Percentiles rank a stretch among this genome's conserved stretches.
phyloP scores from a whole-genome alignment of 2,113 vertebrate species.

The Theristicus caerulescens region DNA sequence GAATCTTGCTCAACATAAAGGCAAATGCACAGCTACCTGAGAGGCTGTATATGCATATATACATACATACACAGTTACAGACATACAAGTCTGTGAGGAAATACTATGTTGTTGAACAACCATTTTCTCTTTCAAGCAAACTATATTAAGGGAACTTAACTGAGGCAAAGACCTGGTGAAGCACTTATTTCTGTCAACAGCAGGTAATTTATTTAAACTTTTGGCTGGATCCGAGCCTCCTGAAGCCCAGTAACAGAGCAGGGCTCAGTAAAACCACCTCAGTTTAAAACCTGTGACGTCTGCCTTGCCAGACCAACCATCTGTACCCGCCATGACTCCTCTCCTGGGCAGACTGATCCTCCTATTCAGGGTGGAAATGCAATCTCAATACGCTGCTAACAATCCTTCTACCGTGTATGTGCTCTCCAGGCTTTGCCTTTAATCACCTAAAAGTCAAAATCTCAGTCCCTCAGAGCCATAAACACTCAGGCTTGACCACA shows the following conservation, averaged over 20 bases:
- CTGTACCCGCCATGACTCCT: not conserved
- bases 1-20: not conserved
- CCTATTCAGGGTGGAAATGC: not conserved
- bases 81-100: not conserved
- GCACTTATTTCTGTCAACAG: not conserved
- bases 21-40: not conserved
- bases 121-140: constrained; percentile 5
- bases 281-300: not conserved
- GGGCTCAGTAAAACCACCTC: not conserved
- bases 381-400: not conserved
- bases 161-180: constrained; percentile 7
- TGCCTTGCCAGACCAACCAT: not conserved
- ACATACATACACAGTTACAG: not conserved
- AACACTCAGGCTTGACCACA: not conserved
- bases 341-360: not conserved
- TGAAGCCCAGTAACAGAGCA: not conserved
- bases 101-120: not conserved
- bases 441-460: not conserved
- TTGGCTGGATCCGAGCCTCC: not conserved
- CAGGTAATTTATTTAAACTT: not conserved
- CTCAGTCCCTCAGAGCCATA: not conserved
- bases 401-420: not conserved
- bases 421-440: not conserved
- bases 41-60: not conserved
- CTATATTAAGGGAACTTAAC: not conserved